A percentile compares a stretch with the other conserved stretches of the same genome.
These are phyloP conservation scores for Tragelaphus oryx DNA, from an alignment of 2,797 vertebrate species.

Conservation along the genomic window DNA sequence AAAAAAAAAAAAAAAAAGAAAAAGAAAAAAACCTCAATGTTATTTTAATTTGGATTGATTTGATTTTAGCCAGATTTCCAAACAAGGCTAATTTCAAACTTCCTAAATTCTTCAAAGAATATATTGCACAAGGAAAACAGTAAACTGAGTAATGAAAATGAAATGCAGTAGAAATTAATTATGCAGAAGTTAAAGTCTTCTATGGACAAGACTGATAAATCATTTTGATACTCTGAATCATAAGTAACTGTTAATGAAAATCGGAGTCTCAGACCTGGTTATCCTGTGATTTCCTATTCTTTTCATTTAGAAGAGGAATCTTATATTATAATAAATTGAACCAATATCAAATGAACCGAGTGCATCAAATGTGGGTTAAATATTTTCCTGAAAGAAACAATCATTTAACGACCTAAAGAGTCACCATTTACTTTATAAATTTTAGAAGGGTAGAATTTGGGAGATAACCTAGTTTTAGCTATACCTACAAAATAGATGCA, in stretches of 20 bases:
- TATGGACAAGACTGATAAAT: neutral
- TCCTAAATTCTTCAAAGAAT: neutral
- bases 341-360: neutral
- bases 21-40: neutral
- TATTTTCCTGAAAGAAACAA: neutral
- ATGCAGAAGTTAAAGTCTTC: neutral
- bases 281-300: neutral
- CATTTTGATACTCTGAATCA: neutral
- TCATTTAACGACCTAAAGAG: neutral
- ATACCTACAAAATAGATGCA: neutral
- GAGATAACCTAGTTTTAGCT: conserved; percentile 13
- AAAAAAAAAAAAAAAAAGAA: neutral
- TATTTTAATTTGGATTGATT: neutral
- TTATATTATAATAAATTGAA: neutral
- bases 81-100: conserved; percentile 4
- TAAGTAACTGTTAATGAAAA: neutral
- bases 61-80: neutral
- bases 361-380: neutral
- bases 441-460: conserved; percentile 25
- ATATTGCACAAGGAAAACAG: neutral
- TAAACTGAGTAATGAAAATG: neutral
- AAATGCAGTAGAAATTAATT: neutral
- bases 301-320: neutral
- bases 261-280: neutral
- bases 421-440: neutral